Evolutionary conservation across 2,797 vertebrate genomes (phyloP).

Genomic region (Arnoldichthys spilopterus): DNA sequence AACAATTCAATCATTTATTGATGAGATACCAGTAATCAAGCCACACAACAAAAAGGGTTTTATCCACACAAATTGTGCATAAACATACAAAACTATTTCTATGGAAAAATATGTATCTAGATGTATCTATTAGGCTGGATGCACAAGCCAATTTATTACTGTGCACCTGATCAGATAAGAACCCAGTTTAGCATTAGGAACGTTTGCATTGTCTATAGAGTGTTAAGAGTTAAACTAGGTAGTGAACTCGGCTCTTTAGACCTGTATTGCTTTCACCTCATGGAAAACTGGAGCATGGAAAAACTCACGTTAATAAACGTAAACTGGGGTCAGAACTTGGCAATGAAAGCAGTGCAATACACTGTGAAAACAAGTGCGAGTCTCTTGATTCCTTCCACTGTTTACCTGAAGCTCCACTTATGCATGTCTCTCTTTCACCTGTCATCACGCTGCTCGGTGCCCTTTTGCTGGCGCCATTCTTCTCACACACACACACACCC

Average conservation of each 20-base stretch:
- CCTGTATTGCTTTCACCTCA: not conserved
- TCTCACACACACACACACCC: constrained; percentile 2
- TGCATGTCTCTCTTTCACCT: constrained; percentile 37
- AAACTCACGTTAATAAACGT: constrained; percentile 36
- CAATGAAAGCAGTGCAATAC: constrained; percentile 5
- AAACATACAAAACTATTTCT: too few species aligned
- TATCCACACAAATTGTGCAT: not conserved
- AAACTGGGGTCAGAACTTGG: constrained; percentile 2
- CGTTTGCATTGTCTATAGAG: too few species aligned
- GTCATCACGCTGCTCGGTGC: constrained; percentile 29
- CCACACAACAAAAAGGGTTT: not conserved
- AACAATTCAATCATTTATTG: not conserved
- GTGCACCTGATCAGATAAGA: too few species aligned
- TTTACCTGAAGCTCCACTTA: constrained; percentile 10
- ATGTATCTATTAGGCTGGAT: not conserved
- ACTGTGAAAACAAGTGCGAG: constrained; percentile 4
- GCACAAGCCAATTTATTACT: not conserved
- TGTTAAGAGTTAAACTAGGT: too few species aligned
- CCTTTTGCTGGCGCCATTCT: constrained; percentile 27
- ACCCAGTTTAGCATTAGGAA: too few species aligned
- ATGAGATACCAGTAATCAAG: not conserved
- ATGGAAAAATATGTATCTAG: not conserved
- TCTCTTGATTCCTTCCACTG: not conserved
- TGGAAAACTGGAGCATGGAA: constrained; percentile 1
- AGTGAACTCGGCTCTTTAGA: too few species aligned